Evolutionary conservation across 92 coral and sea anemone species (phyloP), one percentile per base, ranked within the genome.

Genomic region (Siderastrea radians): DNA sequence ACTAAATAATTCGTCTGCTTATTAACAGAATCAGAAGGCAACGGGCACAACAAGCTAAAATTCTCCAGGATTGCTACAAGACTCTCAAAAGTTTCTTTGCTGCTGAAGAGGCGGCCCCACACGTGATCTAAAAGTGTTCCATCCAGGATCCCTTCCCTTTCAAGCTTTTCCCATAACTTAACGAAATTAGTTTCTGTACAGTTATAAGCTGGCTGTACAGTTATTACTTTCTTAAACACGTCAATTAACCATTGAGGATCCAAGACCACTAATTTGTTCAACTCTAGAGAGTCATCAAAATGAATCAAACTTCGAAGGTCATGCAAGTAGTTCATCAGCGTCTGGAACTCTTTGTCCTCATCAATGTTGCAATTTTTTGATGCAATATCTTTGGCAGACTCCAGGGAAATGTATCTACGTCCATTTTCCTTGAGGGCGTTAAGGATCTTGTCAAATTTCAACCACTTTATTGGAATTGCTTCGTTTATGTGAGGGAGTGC

Each of bases 281-380:
- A 70, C 16, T 83, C 88, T 4, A 11, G 9, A 13, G 92, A 83
- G 49, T 74, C 92, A 48, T 77, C 79, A 81, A 87, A 88, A 55
- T 91, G 80, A 7, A 93, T 86, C 7, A 93, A 69, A 26, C 87
- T 71, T 17, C 87, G 73, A 12, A 83, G 75, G 48, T 91, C 92
- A 78, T 91, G 96, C 11, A 93, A 55, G 60, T 74, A 93, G 84
- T 76, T 58, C 52, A 93, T 46, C 52, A 91, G 10, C 2, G 91
- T 82, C 8, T 67, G 6, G 57, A 91, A 43, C 66, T 80, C 94
- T 3, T 68, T 48, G 3, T 68, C 81, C 0, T 77, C 55, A 19
- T 11, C 11, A 54, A 67, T 58, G 64, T 52, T 78, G 17, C 80
- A 60, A 38, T 65, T 74, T 11, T 84, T 38, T n/a, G n/a, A n/a